These are phyloP conservation scores for Halichoerus grypus DNA, from an alignment of 2,113 vertebrate species.

Conservation along the genomic window DNA sequence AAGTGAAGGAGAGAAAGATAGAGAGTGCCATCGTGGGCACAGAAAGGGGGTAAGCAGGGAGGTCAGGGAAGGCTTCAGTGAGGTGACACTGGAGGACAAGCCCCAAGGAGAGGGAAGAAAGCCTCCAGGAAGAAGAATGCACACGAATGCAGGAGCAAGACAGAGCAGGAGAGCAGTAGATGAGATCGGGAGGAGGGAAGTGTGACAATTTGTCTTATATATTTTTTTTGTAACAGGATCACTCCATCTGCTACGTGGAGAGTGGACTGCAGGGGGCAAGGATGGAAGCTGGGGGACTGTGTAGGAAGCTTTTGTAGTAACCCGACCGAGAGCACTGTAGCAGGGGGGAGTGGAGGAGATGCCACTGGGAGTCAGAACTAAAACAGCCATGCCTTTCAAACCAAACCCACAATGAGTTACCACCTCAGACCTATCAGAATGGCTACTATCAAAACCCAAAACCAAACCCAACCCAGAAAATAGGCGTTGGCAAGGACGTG, in stretches of 20 bases:
- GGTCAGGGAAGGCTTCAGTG: background rate
- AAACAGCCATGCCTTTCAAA: background rate
- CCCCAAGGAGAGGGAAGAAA: background rate
- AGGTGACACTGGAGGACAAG: background rate
- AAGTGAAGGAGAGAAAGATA: background rate
- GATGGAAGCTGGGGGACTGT: background rate
- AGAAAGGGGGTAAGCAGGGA: background rate
- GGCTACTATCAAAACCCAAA: background rate
- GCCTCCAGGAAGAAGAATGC: background rate
- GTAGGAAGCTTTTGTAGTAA: background rate
- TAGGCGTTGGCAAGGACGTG: background rate
- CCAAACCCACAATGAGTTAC: background rate
- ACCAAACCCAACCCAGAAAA: background rate
- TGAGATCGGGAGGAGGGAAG: background rate
- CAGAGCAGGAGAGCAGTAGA: background rate
- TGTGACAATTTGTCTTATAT: background rate
- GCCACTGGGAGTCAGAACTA: background rate
- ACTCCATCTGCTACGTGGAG: background rate
- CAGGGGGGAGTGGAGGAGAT: background rate
- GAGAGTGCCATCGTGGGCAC: background rate
- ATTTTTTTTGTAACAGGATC: background rate
- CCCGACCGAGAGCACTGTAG: background rate
- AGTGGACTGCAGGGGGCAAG: background rate
- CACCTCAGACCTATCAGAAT: background rate
- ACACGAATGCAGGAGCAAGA: background rate